Base-by-base conservation (phyloP, 2,888 invertebrate species). In the Drosophila hamatofila region DNA sequence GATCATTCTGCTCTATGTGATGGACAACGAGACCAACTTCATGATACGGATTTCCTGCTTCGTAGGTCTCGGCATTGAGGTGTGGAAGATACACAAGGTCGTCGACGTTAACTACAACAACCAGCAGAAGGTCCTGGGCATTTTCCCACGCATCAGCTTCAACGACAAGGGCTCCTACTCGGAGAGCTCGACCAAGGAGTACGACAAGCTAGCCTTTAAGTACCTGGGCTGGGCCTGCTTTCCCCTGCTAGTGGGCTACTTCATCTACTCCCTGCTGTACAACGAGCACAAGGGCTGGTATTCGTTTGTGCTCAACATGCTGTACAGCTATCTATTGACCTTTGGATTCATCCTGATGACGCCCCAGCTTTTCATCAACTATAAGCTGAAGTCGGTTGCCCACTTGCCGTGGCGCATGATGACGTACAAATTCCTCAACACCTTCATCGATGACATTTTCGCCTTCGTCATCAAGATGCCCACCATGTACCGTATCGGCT, bases 341-440 rank as follows among this genome's bases (percentile, higher is more conserved):
- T 99, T 99, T 93, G 98, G 99, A 72, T 99, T 99, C 92, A 99
- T 99, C 66, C 98, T 99, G 97, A 99, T 99, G 99, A 99, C 99
- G n/a, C 99, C 99, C 8, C 99, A 99, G 93, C 94, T 99, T 73
- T 99, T 99, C 92, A 99, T 99, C 86, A 99, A 99, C 94, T 99
- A 99, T 94, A 99, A 99, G 93, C 93, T 99, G 85, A 99, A 99
- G 92, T 99, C 99, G 21, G 99, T 99, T 2, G 99, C 99, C 12
- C 99, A 99, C 94, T 94, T 99, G 85, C 99, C 99, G 6, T 99
- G 99, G 99, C 95, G 99, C 71, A 99, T 99, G 99, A 96, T 99
- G 95, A 98, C 99, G 12, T 99, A 99, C 93, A 99, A 99, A 94
- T 99, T 99, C 93, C 95, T 99, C 67, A 99, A 99, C 93, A 99